Base-by-base conservation (phyloP, 2,797 vertebrate genomes). In the Syndactyla subalaris region DNA sequence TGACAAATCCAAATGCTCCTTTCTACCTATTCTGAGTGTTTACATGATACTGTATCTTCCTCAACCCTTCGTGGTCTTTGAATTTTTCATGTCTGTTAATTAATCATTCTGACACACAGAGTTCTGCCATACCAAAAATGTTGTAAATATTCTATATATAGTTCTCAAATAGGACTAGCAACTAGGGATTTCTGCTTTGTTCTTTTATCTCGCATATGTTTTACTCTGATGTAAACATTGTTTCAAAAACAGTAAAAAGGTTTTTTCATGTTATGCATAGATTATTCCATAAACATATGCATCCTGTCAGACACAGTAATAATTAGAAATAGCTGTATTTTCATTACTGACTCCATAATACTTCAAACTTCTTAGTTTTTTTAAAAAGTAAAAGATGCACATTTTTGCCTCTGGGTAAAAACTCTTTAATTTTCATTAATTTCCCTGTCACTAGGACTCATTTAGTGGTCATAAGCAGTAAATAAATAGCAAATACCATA, bases 201-300 rank as follows among this genome's bases (percentile, higher is more conserved):
- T 95, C 95, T 96, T 97, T 96, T 95, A 96, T 96, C 94, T 10
- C 80, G 87, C 91, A 87, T 67, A 86, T 94, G 95, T 89, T 96
- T 92, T 73, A 72, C 95, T 97, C 96, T 94, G 89, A 95, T 85
- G 74, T 93, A 96, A 97, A 96, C 89, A 92, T 61, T 95, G 77
- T 88, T 94, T 94, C 88, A 89, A 92, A 96, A 95, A 85, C 83
- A 94, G 57, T 71, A 90, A 89, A 96, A 94, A 71, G 30, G 71
- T 93, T 95, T 97, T 97, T 93, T 96, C 38, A 51, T 91, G 85
- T 93, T 93, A 85, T 89, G 88, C 74, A 83, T 93, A 94, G 91
- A 96, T 96, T 92, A 96, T 96, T 95, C 80, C 77, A 91, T 93
- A 96, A 96, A 94, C 88, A 96, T 75, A 90, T 94, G 83, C 83